Evolutionary conservation across 2,888 invertebrate species (phyloP).

Genomic region (Heteromyza rotundicornis): DNA sequence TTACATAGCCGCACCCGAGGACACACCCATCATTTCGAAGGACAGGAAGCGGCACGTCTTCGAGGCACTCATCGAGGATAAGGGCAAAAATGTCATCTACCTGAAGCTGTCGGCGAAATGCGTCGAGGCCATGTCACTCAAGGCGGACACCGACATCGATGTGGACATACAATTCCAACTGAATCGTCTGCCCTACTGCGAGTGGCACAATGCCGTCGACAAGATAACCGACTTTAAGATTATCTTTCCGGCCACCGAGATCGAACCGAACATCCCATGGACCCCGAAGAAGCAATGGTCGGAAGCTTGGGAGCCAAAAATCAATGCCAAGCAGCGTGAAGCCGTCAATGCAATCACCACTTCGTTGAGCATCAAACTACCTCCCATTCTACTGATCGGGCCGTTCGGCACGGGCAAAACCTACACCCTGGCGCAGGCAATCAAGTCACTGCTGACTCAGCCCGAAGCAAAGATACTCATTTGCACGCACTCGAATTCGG

Average conservation of each 20-base stretch:
- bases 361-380: constrained; percentile 68
- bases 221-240: constrained; percentile 73
- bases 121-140: constrained; percentile 69
- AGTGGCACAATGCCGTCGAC: constrained; percentile 85
- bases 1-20: constrained; percentile 65
- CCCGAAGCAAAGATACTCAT: constrained; percentile 74
- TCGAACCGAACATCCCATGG: constrained; percentile 73
- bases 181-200: constrained; percentile 80
- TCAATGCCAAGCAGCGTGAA: constrained; percentile 81
- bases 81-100: constrained; percentile 80
- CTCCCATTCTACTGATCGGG: constrained; percentile 76
- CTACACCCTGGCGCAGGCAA: constrained; percentile 78
- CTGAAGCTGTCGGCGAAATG: constrained; percentile 73
- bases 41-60: constrained; percentile 66
- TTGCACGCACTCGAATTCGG: constrained; percentile 87
- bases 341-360: constrained; percentile 80
- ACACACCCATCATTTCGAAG: constrained; percentile 25
- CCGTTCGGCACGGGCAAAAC: constrained; percentile 91
- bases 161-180: constrained; percentile 82
- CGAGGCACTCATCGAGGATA: constrained; percentile 80
- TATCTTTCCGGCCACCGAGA: constrained; percentile 74
- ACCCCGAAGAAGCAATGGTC: constrained; percentile 74
- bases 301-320: constrained; percentile 67
- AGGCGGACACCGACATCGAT: constrained; percentile 69
- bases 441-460: constrained; percentile 71